Base-by-base conservation (phyloP, 1,140 invertebrate species). In the Drosophila burlai region DNA sequence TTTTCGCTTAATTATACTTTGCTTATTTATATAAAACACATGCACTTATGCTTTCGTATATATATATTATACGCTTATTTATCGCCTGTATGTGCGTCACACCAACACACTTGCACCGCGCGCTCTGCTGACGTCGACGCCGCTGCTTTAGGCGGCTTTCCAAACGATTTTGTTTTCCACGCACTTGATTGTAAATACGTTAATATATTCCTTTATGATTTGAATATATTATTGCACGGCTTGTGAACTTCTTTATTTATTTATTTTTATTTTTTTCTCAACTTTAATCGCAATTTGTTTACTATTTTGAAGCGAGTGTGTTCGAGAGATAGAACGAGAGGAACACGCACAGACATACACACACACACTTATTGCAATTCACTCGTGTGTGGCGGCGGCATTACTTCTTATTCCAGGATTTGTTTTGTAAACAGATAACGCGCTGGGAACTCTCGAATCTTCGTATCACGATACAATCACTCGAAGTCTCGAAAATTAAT, bases 21-120 rank as follows among this genome's bases (percentile, higher is more conserved):
- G 18, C 46, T 62, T 83, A 46, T 45, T 66, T 74, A 77, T 66
- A 46, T 52, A 65, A 72, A 60, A 54, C 59, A 65, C 64, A 57
- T 79, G 62, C 62, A 76, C 73, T 66, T 76, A 67, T 73, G 75
- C 73, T 61, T 66, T 38, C 31, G 36, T 59, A 62, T 61, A 36
- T 72, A 49, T 49, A 59, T 49, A 21, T 31, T 43, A 64, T 57
- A 60, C 43, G 62, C 60, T 49, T 65, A 59, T 66, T 49, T 61
- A 71, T 66, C 76, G 46, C 46, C 47, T 72, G 45, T 71, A 59
- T 58, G 65, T 62, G 68, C 87, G 86, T 47, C 83, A 78, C 81
- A 84, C 84, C 46, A 87, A 81, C 74, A 87, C 84, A 87, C 84
- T 87, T 84, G 77, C 84, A 87, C 61, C 73, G 64, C 65, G 54